Conservation (phyloP, 2,888 invertebrate genomes). For the Ectemnius cavifrons region DNA sequence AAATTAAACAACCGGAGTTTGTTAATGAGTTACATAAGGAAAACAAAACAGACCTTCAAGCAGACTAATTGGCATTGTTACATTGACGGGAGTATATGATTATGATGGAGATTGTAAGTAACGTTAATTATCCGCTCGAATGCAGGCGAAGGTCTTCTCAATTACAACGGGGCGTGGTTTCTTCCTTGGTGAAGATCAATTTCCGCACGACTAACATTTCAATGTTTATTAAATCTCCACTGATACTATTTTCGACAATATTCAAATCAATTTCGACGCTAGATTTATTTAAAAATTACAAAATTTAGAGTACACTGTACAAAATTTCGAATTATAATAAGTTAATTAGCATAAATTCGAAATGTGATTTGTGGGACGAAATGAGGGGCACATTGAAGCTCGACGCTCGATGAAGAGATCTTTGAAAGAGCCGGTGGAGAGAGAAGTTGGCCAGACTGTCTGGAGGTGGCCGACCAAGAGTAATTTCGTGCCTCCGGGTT, state of each 20-base stretch:
- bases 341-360: no score
- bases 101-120: constrained; percentile 10
- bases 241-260: no score
- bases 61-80: constrained; percentile 1
- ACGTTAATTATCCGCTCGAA: constrained; percentile 10
- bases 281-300: no score
- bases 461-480: constrained; percentile 53
- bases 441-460: constrained; percentile 57
- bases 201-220: no score
- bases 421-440: constrained; percentile 37
- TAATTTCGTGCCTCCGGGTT: constrained; percentile 60
- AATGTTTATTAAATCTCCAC: neutral
- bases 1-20: neutral
- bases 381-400: constrained; percentile 10
- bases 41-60: neutral
- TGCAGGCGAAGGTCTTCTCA: constrained; percentile 9
- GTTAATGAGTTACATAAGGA: constrained; percentile 5
- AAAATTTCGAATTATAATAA: no score
- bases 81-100: neutral
- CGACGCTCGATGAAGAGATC: constrained; percentile 18
- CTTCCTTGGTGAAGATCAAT: no score
- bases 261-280: no score
- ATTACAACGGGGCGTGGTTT: neutral
- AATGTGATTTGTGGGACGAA: neutral
- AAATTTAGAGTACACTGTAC: no score